phyloP scores from a whole-genome alignment of 2,888 invertebrate species.

The Yponomeuta malinellus region DNA sequence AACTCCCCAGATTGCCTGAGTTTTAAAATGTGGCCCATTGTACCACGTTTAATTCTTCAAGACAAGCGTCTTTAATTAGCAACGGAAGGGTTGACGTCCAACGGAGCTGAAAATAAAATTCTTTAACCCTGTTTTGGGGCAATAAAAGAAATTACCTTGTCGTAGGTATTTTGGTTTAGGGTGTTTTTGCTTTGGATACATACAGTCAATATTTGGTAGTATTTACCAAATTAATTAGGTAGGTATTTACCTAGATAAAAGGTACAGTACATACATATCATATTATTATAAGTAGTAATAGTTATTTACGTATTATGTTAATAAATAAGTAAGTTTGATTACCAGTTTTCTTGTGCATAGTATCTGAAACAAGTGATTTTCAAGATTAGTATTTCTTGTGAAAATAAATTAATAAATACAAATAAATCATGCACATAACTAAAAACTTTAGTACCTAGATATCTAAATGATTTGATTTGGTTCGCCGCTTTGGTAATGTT shows the following conservation, averaged over 20 bases:
- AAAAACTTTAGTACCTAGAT: background rate
- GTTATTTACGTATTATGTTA: background rate
- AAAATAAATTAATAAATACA: conserved; percentile 16
- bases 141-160: conserved; percentile 38
- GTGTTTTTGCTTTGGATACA: background rate
- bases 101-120: conserved; percentile 54
- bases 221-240: background rate
- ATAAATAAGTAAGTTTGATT: conserved; percentile 27
- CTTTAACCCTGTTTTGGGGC: conserved; percentile 35
- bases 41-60: conserved; percentile 54
- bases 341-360: conserved; percentile 73
- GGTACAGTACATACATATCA: background rate
- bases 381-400: conserved; percentile 37
- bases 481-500: background rate
- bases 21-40: background rate
- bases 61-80: conserved; percentile 46
- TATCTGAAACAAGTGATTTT: conserved; percentile 70
- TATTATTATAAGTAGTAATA: no score
- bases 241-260: background rate
- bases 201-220: background rate
- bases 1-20: background rate
- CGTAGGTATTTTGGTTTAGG: background rate
- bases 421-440: conserved; percentile 16
- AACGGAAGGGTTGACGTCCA: conserved; percentile 57
- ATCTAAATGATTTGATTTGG: background rate